Base-by-base conservation (phyloP, 1,140 invertebrate species). In the Anoplophora glabripennis region DNA sequence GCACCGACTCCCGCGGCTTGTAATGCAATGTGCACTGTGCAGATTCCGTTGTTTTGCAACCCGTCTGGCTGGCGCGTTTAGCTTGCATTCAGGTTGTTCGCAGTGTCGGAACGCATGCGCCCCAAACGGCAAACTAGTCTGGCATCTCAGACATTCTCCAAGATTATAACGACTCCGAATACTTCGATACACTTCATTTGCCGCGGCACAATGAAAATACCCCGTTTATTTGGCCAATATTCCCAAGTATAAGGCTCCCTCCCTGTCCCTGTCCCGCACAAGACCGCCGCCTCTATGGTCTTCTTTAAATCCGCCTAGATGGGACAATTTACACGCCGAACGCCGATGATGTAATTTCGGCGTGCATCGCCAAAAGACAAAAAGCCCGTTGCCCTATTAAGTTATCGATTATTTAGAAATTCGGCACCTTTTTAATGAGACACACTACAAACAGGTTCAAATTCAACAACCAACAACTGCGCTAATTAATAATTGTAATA, bases 1-100 rank as follows among this genome's bases (percentile, higher is more conserved):
- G 68, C 73, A 74, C 73, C 73, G 69, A 72, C 69, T 73, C 68
- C 71, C 72, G 72, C 72, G 72, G 73, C 67, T 58, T 67, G 44
- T 48, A 68, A 69, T 72, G 71, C 69, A 75, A 73, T 72, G 68
- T 72, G 66, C 70, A 69, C 69, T 65, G 61, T 69, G 70, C 67
- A 70, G 60, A 71, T 65, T 70, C 67, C 72, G 71, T 73, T 70
- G 71, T 74, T 74, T 73, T 63, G 61, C 61, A 63, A 59, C 65
- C 52, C 57, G 65, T 63, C 65, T 66, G 63, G 46, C 34, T 46
- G 62, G 59, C 67, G 61, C 63, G 63, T 62, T 59, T 45, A 53
- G 64, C 66, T 70, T 70, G 72, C 72, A 73, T 71, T 70, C 67
- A 63, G 71, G 65, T 68, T 66, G 65, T 63, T 64, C 56, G 52